Evolutionary conservation across 2,797 vertebrate genomes (phyloP).

Genomic region (Manis javanica): DNA sequence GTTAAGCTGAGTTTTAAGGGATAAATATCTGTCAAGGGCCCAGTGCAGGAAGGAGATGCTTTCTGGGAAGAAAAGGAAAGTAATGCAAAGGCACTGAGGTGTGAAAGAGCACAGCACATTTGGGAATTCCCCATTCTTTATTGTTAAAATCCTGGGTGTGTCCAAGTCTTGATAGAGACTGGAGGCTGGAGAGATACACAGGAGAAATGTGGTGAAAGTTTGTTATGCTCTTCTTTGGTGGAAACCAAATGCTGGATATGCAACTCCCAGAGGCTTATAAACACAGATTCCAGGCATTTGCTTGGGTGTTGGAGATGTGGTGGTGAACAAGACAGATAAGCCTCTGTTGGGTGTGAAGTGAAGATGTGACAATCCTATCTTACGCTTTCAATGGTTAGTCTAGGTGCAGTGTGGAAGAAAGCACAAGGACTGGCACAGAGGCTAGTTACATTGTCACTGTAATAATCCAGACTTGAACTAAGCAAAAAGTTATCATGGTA

Average conservation of each 20-base stretch:
- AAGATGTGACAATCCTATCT: not conserved
- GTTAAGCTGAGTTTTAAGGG: not conserved
- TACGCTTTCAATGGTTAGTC: not conserved
- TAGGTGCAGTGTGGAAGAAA: not conserved
- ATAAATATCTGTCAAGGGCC: not conserved
- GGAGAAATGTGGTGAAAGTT: not conserved
- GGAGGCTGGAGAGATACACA: not conserved
- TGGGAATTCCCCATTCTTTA: not conserved
- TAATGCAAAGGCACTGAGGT: not conserved
- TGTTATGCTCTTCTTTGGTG: not conserved
- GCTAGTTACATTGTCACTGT: not conserved
- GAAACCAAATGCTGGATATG: not conserved
- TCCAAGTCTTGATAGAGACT: not conserved
- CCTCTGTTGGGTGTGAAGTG: not conserved
- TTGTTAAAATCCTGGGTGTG: not conserved
- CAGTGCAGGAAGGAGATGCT: not conserved
- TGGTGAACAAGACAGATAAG: not conserved
- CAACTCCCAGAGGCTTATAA: not conserved
- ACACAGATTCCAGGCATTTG: not conserved
- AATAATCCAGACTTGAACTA: not conserved
- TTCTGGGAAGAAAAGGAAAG: not conserved
- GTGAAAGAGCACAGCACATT: not conserved
- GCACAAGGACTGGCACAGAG: not conserved
- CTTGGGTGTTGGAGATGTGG: not conserved
- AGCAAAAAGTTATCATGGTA: not conserved